A percentile compares a stretch with the other conserved stretches of the same genome.
These are phyloP conservation scores for Cotesia congregata DNA, from an alignment of 2,888 invertebrate genomes.

Conservation along the genomic window DNA sequence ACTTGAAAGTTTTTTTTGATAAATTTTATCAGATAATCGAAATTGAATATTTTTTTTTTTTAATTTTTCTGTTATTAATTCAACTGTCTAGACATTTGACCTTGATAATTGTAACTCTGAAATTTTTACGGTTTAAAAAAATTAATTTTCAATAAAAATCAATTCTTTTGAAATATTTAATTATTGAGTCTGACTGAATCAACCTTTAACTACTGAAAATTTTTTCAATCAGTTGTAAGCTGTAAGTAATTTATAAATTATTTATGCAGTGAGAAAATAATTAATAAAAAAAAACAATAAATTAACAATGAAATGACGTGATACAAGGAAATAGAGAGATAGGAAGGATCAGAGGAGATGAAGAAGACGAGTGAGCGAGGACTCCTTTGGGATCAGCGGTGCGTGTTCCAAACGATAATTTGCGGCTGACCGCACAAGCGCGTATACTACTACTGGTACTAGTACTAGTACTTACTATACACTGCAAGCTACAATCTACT, in stretches of 20 bases:
- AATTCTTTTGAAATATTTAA: too few species aligned
- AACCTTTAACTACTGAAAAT: too few species aligned
- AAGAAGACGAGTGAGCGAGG: conserved; percentile 19
- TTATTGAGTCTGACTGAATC: too few species aligned
- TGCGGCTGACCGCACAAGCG: conserved; percentile 46
- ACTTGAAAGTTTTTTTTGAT: background rate
- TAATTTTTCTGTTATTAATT: background rate
- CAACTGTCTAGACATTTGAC: background rate
- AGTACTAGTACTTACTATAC: background rate
- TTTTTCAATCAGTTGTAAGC: too few species aligned
- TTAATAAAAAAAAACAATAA: background rate
- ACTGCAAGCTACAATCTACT: background rate
- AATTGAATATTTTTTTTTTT: background rate
- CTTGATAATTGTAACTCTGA: background rate
- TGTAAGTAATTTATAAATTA: too few species aligned
- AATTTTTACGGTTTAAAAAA: too few species aligned
- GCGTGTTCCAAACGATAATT: conserved; percentile 48
- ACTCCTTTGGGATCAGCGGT: conserved; percentile 41
- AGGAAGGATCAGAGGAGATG: conserved; percentile 22
- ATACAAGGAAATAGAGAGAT: background rate
- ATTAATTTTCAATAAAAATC: too few species aligned
- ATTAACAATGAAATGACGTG: conserved; percentile 6
- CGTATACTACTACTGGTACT: conserved; percentile 32
- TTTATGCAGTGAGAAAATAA: background rate
- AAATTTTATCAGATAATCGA: background rate